Conservation (phyloP, 2,797 vertebrate genomes). For the Delichon dasypus region DNA sequence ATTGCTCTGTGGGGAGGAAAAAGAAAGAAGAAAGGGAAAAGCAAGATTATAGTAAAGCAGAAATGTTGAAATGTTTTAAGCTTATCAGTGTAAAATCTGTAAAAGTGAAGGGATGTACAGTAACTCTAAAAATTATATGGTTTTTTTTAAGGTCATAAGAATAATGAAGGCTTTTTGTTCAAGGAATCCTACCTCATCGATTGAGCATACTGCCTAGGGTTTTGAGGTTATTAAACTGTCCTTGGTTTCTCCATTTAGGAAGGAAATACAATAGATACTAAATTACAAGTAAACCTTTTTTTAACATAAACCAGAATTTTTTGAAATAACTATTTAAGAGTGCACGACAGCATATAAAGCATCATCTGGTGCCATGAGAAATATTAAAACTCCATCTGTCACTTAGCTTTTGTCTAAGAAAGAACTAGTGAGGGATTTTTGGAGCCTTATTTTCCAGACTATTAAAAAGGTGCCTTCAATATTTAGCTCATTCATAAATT, state of each 20-base stretch:
- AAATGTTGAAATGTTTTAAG: not conserved
- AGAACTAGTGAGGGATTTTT: not conserved
- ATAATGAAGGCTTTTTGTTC: not conserved
- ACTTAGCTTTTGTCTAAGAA: not conserved
- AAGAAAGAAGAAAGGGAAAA: not conserved
- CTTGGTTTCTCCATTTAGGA: not conserved
- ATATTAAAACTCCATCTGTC: conserved; percentile 44
- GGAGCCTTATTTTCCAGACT: not conserved
- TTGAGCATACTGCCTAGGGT: not conserved
- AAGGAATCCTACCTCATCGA: not conserved
- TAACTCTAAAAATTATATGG: not conserved
- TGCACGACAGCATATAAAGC: not conserved
- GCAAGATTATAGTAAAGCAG: not conserved
- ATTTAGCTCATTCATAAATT: conserved; percentile 36
- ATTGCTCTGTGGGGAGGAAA: not conserved
- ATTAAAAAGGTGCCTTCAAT: not conserved
- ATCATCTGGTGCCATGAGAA: conserved; percentile 15
- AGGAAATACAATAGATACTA: not conserved
- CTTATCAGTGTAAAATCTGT: not conserved
- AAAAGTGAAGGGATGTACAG: not conserved
- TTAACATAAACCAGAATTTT: not conserved
- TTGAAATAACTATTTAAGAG: not conserved
- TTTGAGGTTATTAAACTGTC: not conserved
- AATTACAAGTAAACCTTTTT: not conserved
- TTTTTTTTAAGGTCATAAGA: not conserved